Evolutionary conservation across 2,797 vertebrate species (phyloP).

Genomic region (Balearica regulorum): DNA sequence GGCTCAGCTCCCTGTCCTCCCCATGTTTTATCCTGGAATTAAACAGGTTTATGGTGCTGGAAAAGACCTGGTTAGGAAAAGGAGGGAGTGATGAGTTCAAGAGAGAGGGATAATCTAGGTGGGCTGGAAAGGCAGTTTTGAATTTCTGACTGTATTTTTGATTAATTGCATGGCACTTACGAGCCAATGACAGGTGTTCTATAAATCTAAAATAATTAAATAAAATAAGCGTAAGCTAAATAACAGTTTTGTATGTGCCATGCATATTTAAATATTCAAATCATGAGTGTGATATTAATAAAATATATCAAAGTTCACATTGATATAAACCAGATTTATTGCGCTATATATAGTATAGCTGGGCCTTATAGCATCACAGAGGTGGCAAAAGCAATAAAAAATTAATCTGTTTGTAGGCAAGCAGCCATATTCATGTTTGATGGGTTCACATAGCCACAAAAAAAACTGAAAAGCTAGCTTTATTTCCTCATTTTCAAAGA

Average conservation of each 20-base stretch:
- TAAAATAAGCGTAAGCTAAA: background rate
- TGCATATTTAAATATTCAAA: background rate
- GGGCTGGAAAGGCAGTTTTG: background rate
- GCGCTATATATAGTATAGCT: background rate
- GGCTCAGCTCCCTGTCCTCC: background rate
- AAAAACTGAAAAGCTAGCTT: background rate
- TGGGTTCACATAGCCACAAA: background rate
- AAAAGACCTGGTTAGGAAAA: background rate
- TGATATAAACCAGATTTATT: constrained; percentile 49
- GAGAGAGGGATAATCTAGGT: background rate
- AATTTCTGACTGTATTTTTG: background rate
- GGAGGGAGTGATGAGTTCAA: background rate
- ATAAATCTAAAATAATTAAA: constrained; percentile 26
- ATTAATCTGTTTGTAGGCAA: constrained; percentile 14
- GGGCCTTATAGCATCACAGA: constrained; percentile 28
- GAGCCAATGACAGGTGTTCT: background rate
- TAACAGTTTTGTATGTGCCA: background rate
- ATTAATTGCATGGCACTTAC: background rate
- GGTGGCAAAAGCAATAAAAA: constrained; percentile 36
- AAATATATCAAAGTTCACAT: background rate
- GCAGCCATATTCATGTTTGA: constrained; percentile 7
- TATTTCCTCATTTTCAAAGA: background rate
- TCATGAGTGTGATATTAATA: background rate
- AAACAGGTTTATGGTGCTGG: background rate
- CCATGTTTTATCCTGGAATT: background rate